These are phyloP conservation scores for Lasioglossum malachurum DNA, from an alignment of 2,888 invertebrate species.

Conservation along the genomic window DNA sequence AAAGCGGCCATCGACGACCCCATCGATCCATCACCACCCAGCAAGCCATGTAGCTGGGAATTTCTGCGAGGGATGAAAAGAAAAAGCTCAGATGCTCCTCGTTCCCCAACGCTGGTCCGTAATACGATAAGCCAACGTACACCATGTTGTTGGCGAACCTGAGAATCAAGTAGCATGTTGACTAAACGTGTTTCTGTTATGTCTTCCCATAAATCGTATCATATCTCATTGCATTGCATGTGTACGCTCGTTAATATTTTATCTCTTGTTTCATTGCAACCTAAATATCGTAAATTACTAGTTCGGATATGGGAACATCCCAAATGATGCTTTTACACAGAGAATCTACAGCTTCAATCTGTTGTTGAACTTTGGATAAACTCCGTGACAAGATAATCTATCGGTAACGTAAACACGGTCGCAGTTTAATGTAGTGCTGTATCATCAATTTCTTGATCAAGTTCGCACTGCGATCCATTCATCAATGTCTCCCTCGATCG, in stretches of 20 bases:
- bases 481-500: not conserved
- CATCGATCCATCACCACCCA: slow-evolving; percentile 96
- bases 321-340: not conserved
- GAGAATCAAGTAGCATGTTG: not conserved
- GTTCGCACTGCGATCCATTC: not conserved
- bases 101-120: slow-evolving; percentile 94
- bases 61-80: slow-evolving; percentile 94
- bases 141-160: slow-evolving; percentile 96
- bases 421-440: not conserved
- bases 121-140: slow-evolving; percentile 96
- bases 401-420: not conserved
- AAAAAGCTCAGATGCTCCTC: slow-evolving; percentile 96
- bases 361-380: slow-evolving; percentile 12
- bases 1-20: slow-evolving; percentile 95
- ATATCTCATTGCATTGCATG: not conserved
- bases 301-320: not conserved
- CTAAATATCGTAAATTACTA: not conserved
- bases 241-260: not conserved
- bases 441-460: not conserved
- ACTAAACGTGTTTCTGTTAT: not conserved
- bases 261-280: not conserved
- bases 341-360: not conserved
- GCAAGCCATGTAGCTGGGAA: slow-evolving; percentile 94
- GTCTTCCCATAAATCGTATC: not conserved
- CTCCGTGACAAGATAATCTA: not conserved